A percentile compares a stretch with the other conserved stretches of the same genome.
These are phyloP conservation scores for Babyrousa celebensis DNA, from an alignment of 2,797 vertebrate species.

Conservation along the genomic window DNA sequence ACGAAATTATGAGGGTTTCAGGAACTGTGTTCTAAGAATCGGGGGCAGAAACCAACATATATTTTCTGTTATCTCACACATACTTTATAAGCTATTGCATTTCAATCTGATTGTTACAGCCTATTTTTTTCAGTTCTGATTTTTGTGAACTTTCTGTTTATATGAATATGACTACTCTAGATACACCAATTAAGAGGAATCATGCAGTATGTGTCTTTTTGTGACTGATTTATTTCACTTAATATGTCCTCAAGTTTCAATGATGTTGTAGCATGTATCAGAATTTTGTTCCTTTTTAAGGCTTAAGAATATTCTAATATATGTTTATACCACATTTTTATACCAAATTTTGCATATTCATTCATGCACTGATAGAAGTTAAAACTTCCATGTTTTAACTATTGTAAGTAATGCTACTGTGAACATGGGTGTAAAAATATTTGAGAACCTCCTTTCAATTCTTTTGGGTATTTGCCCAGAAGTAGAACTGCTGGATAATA, in stretches of 20 bases:
- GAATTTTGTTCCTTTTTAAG: not conserved
- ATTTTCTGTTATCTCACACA: not conserved
- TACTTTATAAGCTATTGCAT: constrained; percentile 31
- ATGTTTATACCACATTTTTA: not conserved
- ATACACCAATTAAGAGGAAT: not conserved
- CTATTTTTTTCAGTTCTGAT: constrained; percentile 38
- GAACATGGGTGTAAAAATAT: not conserved
- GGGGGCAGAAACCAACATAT: not conserved
- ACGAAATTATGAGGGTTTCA: not conserved
- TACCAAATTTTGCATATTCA: not conserved
- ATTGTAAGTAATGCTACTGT: not conserved
- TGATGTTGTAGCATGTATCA: not conserved
- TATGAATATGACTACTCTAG: not conserved
- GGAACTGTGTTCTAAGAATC: not conserved
- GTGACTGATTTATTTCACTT: not conserved
- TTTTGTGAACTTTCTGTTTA: not conserved
- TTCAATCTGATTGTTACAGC: not conserved
- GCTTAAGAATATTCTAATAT: not conserved
- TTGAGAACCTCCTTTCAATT: not conserved
- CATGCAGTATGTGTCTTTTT: not conserved
- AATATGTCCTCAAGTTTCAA: not conserved
- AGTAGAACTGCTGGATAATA: not conserved
- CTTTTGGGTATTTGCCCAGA: not conserved
- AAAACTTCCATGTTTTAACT: not conserved
- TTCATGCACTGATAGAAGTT: not conserved